Percentiles rank a stretch among this genome's conserved stretches.
These are phyloP conservation scores for Corythaeola cristata DNA, from an alignment of 2,113 vertebrate species.

Conservation along the genomic window DNA sequence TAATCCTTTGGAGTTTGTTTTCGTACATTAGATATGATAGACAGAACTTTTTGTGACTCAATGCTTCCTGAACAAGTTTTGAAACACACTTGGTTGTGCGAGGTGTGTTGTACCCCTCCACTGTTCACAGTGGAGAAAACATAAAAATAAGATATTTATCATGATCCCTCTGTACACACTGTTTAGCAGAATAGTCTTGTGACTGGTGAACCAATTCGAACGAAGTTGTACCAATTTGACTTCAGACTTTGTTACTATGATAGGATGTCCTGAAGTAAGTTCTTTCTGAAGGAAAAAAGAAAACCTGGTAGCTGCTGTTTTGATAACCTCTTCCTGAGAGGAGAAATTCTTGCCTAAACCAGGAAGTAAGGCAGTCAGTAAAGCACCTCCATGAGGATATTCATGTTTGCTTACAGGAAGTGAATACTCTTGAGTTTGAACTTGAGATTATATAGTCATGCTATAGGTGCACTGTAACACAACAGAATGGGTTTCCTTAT, in stretches of 20 bases:
- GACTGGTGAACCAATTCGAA: neutral
- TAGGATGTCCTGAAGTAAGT: neutral
- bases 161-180: neutral
- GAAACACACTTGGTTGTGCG: neutral
- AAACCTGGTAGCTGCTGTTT: neutral
- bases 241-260: neutral
- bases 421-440: neutral
- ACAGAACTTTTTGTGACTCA: neutral
- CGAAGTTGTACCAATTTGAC: neutral
- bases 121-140: neutral
- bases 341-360: neutral
- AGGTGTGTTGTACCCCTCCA: neutral
- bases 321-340: neutral
- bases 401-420: neutral
- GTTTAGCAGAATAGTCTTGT: neutral
- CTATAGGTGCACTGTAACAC: neutral
- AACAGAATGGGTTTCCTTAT: neutral
- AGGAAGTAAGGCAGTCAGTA: neutral
- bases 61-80: neutral
- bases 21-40: neutral
- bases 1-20: neutral
- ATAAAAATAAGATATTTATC: neutral
- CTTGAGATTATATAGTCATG: rapidly evolving
- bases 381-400: neutral
- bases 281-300: neutral